Conservation (phyloP, 1,140 invertebrate genomes). For the Ectropis grisescens region DNA sequence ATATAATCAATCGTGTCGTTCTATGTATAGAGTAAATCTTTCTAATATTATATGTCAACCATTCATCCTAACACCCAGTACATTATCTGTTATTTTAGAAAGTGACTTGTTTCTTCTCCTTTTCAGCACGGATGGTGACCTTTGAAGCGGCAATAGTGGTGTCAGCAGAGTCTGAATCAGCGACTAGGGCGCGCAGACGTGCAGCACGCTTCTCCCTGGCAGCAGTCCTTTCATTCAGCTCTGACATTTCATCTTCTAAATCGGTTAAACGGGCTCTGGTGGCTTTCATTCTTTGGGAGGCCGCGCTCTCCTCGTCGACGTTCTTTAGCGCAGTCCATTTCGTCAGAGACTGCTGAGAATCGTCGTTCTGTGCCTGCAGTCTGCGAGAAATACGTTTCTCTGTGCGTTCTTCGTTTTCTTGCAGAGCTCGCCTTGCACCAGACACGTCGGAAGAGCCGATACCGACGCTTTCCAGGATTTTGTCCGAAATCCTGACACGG, state of each 20-base stretch:
- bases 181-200: slow-evolving; percentile 70
- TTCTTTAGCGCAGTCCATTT: slow-evolving; percentile 70
- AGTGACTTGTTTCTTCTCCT: slow-evolving; percentile 63
- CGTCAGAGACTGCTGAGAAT: slow-evolving; percentile 50
- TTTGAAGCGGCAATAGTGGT: slow-evolving; percentile 36
- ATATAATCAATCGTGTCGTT: no score
- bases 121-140: slow-evolving; percentile 44
- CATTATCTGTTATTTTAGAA: slow-evolving; percentile 39
- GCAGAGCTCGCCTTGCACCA: slow-evolving; percentile 46
- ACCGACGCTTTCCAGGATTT: slow-evolving; percentile 72
- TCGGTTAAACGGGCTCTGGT: slow-evolving; percentile 71
- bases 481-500: slow-evolving; percentile 70
- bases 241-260: slow-evolving; percentile 74
- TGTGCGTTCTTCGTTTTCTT: slow-evolving; percentile 64
- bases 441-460: slow-evolving; percentile 47
- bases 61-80: no score
- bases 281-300: slow-evolving; percentile 44
- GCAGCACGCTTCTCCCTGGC: slow-evolving; percentile 72
- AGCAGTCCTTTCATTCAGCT: slow-evolving; percentile 68
- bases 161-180: slow-evolving; percentile 60
- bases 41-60: no score
- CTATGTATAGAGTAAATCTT: no score
- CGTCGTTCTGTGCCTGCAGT: slow-evolving; percentile 37
- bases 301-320: slow-evolving; percentile 46
- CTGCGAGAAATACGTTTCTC: slow-evolving; percentile 63